Evolutionary conservation across 2,113 vertebrate genomes (phyloP), one percentile per base, ranked within the genome.

Genomic region (Origma solitaria): DNA sequence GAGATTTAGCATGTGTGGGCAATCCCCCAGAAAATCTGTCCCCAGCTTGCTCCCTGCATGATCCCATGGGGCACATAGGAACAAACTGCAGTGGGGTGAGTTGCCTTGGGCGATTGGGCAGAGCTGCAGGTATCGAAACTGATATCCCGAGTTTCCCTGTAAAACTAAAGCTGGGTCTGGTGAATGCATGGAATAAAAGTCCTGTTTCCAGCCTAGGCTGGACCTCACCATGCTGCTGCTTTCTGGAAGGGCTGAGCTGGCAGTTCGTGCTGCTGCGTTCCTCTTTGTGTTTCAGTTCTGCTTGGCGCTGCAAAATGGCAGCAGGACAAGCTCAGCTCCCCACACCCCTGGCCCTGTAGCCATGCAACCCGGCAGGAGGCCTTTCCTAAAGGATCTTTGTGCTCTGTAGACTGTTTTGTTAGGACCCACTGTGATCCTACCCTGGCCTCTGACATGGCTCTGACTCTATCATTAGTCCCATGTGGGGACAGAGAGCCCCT

Each of bases 221-320:
- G 70, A 27, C 44, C 51, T 51, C 28, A 1, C 45, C 2, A 10
- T 1, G 2, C 73, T 42, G 38, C 28, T 0, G 1, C 78, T 95
- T 95, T 94, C 89, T 82, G 30, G 71, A 97, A 95, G 7, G 7
- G 82, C 96, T 95, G 95, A 96, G 21, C 64, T 25, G 62, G 92
- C 78, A 54, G 56, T 92, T 90, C 1, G 12, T 44, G 58, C 84
- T 77, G 35, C 12, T 8, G 15, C 33, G 10, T 90, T 91, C 24
- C 65, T 51, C 90, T 95, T 92, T 96, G 87, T 96, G 56, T 90
- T 82, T 70, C 40, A n/a, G 65, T 77, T 94, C 79, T 96, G 94
- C 92, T 85, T 92, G 86, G 65, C 25, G 5, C 7, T 90, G 88
- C 92, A 80, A 35, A 95, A 85, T 9, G 10, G 57, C 47, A 64